Evolutionary conservation across 2,888 invertebrate genomes (phyloP), one percentile per base, ranked within the genome.

Genomic region (Lithophane ornitopus): DNA sequence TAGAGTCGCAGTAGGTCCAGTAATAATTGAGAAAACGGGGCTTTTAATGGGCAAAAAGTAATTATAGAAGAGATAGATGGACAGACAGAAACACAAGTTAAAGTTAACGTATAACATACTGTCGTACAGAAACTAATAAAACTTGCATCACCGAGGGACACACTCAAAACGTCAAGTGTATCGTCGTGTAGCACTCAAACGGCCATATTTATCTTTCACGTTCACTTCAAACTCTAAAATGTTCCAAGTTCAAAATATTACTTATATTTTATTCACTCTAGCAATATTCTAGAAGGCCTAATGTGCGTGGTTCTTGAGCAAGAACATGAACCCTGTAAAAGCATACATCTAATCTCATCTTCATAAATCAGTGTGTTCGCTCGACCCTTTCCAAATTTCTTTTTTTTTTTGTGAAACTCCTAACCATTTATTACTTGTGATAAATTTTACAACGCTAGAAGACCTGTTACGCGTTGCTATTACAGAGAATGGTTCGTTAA

Each of bases 331-430:
- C 58, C 26, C 28, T 65, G 63, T 65, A 70, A 44, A 54, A 65
- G 70, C 62, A 71, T 71, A 77, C 68, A 77, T 79, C 76, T 71
- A 72, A 82, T 80, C 78, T 80, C 44, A 81, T 80, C 74, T 78
- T 74, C 74, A 86, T 81, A 81, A 86, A 86, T 84, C 85, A 84
- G 61, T n/a, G 61, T 22, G 65, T 71, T 59, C 62, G 58, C 74
- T 63, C 72, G 76, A 76, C 80, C 78, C 78, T 74, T 74, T 59
- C 41, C n/a, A 80, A 82, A 76, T 76, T 68, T 77, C 65, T 65
- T 78, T 84, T 85, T 79, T 67, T 84, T 85, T 79, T 67, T 59
- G 70, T 73, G 61, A 54, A 72, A 80, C 26, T 63, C 74, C 63
- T 70, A 34, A 61, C 70, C 74, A 70, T 83, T 80, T 83, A 74